Conservation (phyloP, 2,888 invertebrate genomes). For the Tineola bisselliella region DNA sequence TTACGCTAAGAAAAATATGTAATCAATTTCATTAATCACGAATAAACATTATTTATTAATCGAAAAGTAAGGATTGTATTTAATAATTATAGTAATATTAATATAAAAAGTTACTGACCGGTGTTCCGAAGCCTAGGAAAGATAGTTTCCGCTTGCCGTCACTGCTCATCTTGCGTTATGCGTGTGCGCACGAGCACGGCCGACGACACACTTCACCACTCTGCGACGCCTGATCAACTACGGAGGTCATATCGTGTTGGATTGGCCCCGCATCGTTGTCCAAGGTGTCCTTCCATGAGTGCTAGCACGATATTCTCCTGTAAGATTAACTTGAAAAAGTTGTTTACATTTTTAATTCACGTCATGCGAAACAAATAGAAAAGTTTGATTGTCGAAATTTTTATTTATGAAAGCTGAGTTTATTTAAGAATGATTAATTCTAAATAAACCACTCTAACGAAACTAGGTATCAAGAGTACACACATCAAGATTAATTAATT, state of each 20-base stretch:
- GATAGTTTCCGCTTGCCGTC: conserved; percentile 12
- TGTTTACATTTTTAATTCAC: not conserved
- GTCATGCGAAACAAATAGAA: not conserved
- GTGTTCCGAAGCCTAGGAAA: conserved; percentile 11
- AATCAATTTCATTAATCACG: too few species aligned
- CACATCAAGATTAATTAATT: too few species aligned
- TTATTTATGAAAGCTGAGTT: too few species aligned
- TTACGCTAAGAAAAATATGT: too few species aligned
- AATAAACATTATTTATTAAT: too few species aligned
- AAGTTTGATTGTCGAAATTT: too few species aligned
- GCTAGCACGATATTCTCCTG: not conserved
- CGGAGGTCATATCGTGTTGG: not conserved
- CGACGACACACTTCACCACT: not conserved
- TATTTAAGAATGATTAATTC: too few species aligned
- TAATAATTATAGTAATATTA: not conserved
- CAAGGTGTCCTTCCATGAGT: not conserved
- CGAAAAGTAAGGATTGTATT: too few species aligned
- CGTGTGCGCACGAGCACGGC: not conserved
- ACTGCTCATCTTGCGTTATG: not conserved
- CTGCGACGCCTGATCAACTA: not conserved
- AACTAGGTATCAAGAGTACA: too few species aligned
- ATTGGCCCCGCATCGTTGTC: not conserved
- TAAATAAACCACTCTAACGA: too few species aligned
- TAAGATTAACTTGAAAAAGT: not conserved
- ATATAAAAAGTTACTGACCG: not conserved